Evolutionary conservation across 2,888 invertebrate genomes (phyloP), one percentile per base, ranked within the genome.

Genomic region (Pardosa pseudoannulata): DNA sequence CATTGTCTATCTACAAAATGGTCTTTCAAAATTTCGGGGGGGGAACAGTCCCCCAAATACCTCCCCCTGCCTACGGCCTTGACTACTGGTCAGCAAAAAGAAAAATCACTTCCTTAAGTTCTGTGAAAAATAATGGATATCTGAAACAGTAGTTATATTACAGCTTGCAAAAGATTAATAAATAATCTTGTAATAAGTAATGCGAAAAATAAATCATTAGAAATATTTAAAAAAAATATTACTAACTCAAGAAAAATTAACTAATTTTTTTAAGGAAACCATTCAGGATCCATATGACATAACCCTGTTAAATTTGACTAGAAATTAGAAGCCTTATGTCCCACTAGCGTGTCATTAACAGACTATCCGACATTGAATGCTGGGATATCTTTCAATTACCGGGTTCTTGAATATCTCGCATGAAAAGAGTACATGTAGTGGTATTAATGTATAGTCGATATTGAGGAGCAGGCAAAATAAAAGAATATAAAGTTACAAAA

Each of bases 381-480:
- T 41, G 64, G 73, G 56, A 68, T 80, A 73, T 67, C 80, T 73
- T 74, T 79, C 79, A 80, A 80, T 80, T 80, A 80, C 50, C 13
- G 13, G 73, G 27, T 46, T 41, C 73, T 23, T 71, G n/a, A 65
- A 56, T 72, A 79, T 29, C 31, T 62, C 62, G 46, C 46, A 41
- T 32, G 56, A 56, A 36, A 70, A 68, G n/a, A 9, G 39, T 32
- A 16, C 6, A 36, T 46, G 36, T 72, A 32, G 28, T 64, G 72
- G 71, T 79, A 79, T 79, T 79, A 79, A 79, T 79, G 79, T 46
- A 65, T 64, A 79, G 79, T 79, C 79, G 79, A 79, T 79, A 79
- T 68, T 32, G 11, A 36, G 5, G 36, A 11, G 11, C 11, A 36
- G 11, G 11, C 6, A 36, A 36, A 11, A 36, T 7, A 36, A n/a